phyloP scores from a whole-genome alignment of 1,140 invertebrate species.

The Adelges cooleyi region DNA sequence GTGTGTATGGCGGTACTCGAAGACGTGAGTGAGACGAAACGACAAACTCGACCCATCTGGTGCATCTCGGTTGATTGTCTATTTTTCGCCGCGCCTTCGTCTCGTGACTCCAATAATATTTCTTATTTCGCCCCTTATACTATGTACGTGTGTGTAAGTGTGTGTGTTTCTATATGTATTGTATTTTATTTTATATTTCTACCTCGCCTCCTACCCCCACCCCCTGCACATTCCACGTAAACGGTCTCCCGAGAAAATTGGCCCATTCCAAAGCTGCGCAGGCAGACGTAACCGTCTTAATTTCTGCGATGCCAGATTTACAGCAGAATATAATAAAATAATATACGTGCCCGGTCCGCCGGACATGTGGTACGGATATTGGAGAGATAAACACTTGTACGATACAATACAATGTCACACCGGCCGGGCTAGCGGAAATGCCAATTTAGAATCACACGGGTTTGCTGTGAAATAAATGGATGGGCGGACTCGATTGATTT shows the following conservation, averaged over 20 bases:
- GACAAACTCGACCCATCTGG: slow-evolving; percentile 21
- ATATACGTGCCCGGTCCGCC: slow-evolving; percentile 14
- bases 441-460: too few species aligned
- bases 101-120: slow-evolving; percentile 10
- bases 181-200: background rate
- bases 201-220: background rate
- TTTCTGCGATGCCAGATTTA: slow-evolving; percentile 10
- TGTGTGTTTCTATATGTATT: background rate
- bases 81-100: background rate
- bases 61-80: slow-evolving; percentile 11
- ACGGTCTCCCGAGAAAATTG: background rate
- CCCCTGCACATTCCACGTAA: background rate
- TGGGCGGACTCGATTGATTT: too few species aligned
- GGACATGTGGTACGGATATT: slow-evolving; percentile 8
- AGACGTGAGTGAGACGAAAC: background rate
- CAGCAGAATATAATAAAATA: too few species aligned
- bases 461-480: too few species aligned
- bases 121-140: background rate
- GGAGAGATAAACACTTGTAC: too few species aligned
- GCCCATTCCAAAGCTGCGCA: slow-evolving; percentile 12
- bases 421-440: too few species aligned
- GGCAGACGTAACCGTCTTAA: slow-evolving; percentile 18
- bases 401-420: too few species aligned
- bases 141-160: background rate
- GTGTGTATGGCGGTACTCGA: too few species aligned